Percentiles rank a stretch among this genome's conserved stretches.
Evolutionary conservation across 2,797 vertebrate genomes (phyloP).

Genomic region (Melanitta fusca): DNA sequence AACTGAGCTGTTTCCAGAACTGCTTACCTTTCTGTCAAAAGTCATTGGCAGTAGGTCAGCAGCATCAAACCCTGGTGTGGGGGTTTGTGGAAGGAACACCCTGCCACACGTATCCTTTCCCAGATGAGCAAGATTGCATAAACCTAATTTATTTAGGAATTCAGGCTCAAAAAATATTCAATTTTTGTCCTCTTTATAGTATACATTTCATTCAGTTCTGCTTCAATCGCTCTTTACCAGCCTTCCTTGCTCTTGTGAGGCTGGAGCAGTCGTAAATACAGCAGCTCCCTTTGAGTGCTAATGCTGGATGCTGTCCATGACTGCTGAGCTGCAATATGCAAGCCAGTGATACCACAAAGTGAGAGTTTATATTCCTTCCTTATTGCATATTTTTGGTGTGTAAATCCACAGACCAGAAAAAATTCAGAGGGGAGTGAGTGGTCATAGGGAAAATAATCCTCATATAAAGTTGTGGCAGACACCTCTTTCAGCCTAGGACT

Average conservation of each 20-base stretch:
- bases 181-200: slow-evolving; percentile 6
- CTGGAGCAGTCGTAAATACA: slow-evolving; percentile 43
- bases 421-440: slow-evolving; percentile 14
- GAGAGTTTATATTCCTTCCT: slow-evolving; percentile 30
- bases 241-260: not conserved
- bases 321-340: slow-evolving; percentile 49
- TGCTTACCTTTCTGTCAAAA: not conserved
- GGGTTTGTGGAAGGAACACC: not conserved
- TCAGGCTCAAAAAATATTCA: not conserved
- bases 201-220: not conserved
- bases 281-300: slow-evolving; percentile 6
- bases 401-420: slow-evolving; percentile 54
- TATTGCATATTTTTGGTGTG: slow-evolving; percentile 20
- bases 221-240: not conserved
- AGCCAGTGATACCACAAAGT: slow-evolving; percentile 24
- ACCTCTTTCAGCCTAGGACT: not conserved
- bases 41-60: not conserved
- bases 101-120: not conserved
- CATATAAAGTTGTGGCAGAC: slow-evolving; percentile 11
- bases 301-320: slow-evolving; percentile 32
- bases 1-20: not conserved
- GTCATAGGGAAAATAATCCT: slow-evolving; percentile 36
- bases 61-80: not conserved
- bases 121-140: not conserved
- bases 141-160: not conserved